Conservation (phyloP, 2,888 invertebrate species). For the Tethea ocularis region DNA sequence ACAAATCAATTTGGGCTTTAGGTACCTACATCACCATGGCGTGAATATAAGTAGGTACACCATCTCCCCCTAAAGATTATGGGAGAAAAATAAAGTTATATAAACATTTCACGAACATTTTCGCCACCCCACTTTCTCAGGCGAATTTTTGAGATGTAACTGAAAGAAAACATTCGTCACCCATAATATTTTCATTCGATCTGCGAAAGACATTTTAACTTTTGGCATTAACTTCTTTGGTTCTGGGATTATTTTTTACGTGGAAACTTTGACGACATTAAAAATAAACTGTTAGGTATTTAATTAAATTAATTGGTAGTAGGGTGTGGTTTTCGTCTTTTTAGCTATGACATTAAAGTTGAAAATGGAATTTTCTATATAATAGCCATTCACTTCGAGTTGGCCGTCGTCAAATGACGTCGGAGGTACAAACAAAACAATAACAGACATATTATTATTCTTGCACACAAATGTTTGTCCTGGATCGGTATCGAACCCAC, state of each 20-base stretch:
- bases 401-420: no score
- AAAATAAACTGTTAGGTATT: no score
- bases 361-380: no score
- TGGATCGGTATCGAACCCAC: no score
- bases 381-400: no score
- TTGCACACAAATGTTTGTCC: no score
- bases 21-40: background rate
- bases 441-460: no score
- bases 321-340: no score
- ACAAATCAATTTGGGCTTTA: no score
- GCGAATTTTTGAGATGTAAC: background rate
- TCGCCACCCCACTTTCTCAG: background rate
- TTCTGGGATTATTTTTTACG: background rate
- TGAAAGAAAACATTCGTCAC: background rate
- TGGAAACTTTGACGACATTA: background rate
- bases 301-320: no score
- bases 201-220: background rate
- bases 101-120: background rate
- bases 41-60: background rate
- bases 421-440: no score
- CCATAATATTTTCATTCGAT: slow-evolving; percentile 2
- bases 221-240: background rate
- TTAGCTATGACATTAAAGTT: no score
- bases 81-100: background rate
- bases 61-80: background rate